Base-by-base conservation (phyloP, 1,140 invertebrate genomes). In the Drosophila dunni region DNA sequence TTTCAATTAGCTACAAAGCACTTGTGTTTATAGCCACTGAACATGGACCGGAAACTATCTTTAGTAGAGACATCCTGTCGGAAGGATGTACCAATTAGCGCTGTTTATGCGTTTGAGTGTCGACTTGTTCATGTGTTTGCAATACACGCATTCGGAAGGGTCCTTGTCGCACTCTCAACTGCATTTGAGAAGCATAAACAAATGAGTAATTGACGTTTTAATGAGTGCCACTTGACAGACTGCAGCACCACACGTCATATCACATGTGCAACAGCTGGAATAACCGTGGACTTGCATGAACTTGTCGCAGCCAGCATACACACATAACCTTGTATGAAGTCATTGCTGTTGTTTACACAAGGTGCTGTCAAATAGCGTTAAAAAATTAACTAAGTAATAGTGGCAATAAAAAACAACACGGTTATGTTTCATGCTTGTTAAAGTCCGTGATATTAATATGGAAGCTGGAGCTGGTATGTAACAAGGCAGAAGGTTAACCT, bases 171-270 rank as follows among this genome's bases (percentile, higher is more conserved):
- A 33, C 29, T 9, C 33, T 38, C 53, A 58, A 58, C 53, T 58
- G 11, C 64, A 44, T 50, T 65, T 34, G 63, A 66, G 63, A 6
- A 33, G 63, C 53, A 66, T 46, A 57, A 66, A 60, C 64, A 67
- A 67, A 67, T 67, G 64, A 45, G 64, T 67, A 67, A 67, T 67
- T 67, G 64, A 60, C 64, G 42, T 67, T 67, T 67, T 60, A 67
- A 67, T 67, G 64, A 67, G 64, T 48, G 54, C 53, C 54, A 48
- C 64, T 67, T 67, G 64, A 67, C 53, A 67, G 44, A 33, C 53
- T 38, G 44, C 53, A 24, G 15, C 24, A 36, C 15, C 58, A 61
- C 42, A 57, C 51, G 51, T 57, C 63, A 66, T 56, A 54, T 66
- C 20, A 38, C 40, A 46, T 46, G 54, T 10, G 29, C 33, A 9